A percentile compares a stretch with the other conserved stretches of the same genome.
Conservation (phyloP, 2,888 invertebrate genomes). For the Diaphora mendica region DNA sequence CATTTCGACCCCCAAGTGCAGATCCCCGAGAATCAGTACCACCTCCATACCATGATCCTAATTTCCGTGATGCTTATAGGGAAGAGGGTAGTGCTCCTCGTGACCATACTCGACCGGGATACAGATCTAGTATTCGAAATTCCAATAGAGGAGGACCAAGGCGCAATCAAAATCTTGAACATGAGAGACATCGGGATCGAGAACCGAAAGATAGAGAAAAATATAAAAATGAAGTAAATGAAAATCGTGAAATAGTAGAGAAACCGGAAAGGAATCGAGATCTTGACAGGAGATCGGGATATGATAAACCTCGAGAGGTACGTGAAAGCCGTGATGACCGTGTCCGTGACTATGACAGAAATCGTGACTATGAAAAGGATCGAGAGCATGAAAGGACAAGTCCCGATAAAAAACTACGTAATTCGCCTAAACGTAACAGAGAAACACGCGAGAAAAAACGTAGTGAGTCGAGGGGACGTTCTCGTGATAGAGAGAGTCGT, state of each 20-base stretch:
- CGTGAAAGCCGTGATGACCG: constrained; percentile 70
- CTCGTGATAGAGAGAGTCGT: constrained; percentile 83
- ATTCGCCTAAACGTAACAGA: constrained; percentile 75
- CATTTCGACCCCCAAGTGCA: constrained; percentile 75
- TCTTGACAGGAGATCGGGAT: constrained; percentile 66
- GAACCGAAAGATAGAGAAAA: constrained; percentile 77
- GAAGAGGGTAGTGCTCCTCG: constrained; percentile 70
- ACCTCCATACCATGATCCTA: constrained; percentile 72
- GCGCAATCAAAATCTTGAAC: constrained; percentile 73
- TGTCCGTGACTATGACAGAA: constrained; percentile 67
- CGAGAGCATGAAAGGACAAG: constrained; percentile 76
- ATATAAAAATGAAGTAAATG: constrained; percentile 56
- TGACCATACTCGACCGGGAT: constrained; percentile 69
- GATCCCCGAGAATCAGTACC: constrained; percentile 73
- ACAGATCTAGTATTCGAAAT: constrained; percentile 65
- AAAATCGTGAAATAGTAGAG: constrained; percentile 75
- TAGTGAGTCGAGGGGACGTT: constrained; percentile 79
- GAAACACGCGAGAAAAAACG: constrained; percentile 77
- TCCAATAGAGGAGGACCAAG: constrained; percentile 65
- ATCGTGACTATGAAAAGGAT: constrained; percentile 77
- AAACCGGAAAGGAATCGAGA: constrained; percentile 79
- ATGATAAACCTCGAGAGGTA: constrained; percentile 69
- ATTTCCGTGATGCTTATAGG: constrained; percentile 74
- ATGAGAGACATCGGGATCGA: constrained; percentile 77
- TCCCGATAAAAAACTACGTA: constrained; percentile 75